Percentiles rank a stretch among this genome's conserved stretches.
These are phyloP conservation scores for Brachionus asplanchnoidis DNA, from an alignment of 1,140 invertebrate species.

Conservation along the genomic window DNA sequence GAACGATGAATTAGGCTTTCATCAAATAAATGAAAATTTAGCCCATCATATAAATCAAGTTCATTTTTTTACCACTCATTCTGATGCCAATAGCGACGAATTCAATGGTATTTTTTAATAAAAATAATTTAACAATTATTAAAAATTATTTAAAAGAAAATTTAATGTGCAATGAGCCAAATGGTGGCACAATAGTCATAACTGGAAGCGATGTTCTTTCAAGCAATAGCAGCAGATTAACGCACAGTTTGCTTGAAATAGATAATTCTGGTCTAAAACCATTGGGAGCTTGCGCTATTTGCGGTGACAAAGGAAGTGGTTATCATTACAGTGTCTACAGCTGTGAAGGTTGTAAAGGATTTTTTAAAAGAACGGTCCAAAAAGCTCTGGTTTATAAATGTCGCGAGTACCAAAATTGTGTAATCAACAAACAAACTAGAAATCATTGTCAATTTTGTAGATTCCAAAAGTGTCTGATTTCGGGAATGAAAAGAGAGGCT, in stretches of 20 bases:
- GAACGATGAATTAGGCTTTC: neutral
- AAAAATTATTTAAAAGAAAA: neutral
- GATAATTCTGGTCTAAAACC: conserved; percentile 12
- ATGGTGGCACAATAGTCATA: neutral
- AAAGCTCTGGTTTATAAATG: conserved; percentile 57
- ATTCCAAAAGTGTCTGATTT: conserved; percentile 56
- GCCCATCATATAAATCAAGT: neutral
- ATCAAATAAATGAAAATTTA: neutral
- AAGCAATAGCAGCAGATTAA: neutral
- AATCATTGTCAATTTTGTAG: conserved; percentile 57
- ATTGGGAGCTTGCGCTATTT: conserved; percentile 72
- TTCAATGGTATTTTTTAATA: neutral
- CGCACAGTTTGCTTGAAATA: neutral
- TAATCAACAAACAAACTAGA: conserved; percentile 54
- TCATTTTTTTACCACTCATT: neutral
- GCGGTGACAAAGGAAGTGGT: conserved; percentile 91
- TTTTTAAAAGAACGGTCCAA: conserved; percentile 56
- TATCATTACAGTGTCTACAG: conserved; percentile 96
- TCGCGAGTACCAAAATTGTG: conserved; percentile 55
- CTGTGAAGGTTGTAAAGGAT: conserved; percentile 88
- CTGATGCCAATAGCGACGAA: neutral
- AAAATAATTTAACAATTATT: neutral
- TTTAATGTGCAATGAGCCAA: neutral
- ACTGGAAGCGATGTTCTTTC: neutral
- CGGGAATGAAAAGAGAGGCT: conserved; percentile 46